phyloP scores from a whole-genome alignment of 2,113 vertebrate genomes.

The Cyprinus carpio region DNA sequence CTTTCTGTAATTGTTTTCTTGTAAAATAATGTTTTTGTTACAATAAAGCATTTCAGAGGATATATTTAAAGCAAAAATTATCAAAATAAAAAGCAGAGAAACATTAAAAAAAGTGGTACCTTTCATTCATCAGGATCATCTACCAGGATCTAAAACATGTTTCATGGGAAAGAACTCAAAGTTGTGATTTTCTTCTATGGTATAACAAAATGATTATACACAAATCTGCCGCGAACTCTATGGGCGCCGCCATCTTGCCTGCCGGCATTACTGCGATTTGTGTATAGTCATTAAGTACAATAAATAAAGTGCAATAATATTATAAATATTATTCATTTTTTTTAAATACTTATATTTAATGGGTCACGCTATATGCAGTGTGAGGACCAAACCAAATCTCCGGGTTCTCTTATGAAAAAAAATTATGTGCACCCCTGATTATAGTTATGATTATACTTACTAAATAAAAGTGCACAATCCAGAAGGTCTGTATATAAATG shows the following conservation, averaged over 20 bases:
- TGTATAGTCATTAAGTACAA: too few species aligned
- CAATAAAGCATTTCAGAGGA: neutral
- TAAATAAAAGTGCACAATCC: neutral
- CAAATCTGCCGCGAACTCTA: too few species aligned
- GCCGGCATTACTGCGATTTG: too few species aligned
- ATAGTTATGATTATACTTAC: neutral
- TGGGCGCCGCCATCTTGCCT: too few species aligned
- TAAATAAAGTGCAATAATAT: too few species aligned
- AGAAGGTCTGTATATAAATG: neutral
- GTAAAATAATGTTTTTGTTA: neutral
- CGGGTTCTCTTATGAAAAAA: too few species aligned
- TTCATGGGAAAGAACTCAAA: conserved; percentile 42
- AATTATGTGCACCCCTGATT: too few species aligned
- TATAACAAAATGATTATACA: neutral
- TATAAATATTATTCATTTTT: too few species aligned
- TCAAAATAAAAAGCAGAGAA: neutral
- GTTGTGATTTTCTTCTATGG: conserved; percentile 9
- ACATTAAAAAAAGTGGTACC: conserved; percentile 32
- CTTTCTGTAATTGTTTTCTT: neutral
- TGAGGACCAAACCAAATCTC: too few species aligned
- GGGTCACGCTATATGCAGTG: too few species aligned
- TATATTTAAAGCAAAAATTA: neutral
- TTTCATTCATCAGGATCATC: conserved; percentile 38
- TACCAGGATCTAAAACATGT: conserved; percentile 39
- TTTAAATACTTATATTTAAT: too few species aligned